Evolutionary conservation across 2,113 vertebrate species (phyloP), one percentile per base, ranked within the genome.

Genomic region (Lethenteron reissneri): DNA sequence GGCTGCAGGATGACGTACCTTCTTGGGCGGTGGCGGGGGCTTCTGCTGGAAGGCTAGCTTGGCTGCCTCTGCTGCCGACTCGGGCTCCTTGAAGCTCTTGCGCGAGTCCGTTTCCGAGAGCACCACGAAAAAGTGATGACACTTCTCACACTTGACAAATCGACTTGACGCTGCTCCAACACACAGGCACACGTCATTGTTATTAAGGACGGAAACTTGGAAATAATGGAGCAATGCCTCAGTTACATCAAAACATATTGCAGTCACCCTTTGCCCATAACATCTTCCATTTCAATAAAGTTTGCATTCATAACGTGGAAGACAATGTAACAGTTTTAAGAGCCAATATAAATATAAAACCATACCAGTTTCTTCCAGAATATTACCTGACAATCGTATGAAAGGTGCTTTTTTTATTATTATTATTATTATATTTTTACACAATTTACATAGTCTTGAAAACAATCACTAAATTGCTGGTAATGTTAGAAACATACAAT

Each of bases 131-230:
- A 97, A 97, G 79, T 97, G 89, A 79, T 95, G 92, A 79, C 92
- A 97, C 79, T 96, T 97, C 73, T 96, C 92, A 83, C 92, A 97
- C 80, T 96, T 97, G 75, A 97, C 90, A 78, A 97, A 97, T 71
- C 92, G 87, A 17, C 90, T 95, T 19, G 92, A 97, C 75, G 90
- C 91, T 96, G 76, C 64, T 41, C 41, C 41, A 41, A 7, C 41
- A 41, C 41, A 41, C 41, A 41, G 41, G 41, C 41, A 41, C 41
- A 41, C 6, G 41, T 41, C 41, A 41, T 6, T 41, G 41, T 41
- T 41, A 41, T 41, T 5, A 41, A 41, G 41, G 41, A 41, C 41
- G 41, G 41, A 41, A 41, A 41, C 41, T 6, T 41, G 6, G 41
- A 76, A 75, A 74, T 41, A 72, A 75, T 71, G 75, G 72, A 68